Evolutionary conservation across 2,888 invertebrate genomes (phyloP).

Genomic region (Drosophila pseudotalamancana): DNA sequence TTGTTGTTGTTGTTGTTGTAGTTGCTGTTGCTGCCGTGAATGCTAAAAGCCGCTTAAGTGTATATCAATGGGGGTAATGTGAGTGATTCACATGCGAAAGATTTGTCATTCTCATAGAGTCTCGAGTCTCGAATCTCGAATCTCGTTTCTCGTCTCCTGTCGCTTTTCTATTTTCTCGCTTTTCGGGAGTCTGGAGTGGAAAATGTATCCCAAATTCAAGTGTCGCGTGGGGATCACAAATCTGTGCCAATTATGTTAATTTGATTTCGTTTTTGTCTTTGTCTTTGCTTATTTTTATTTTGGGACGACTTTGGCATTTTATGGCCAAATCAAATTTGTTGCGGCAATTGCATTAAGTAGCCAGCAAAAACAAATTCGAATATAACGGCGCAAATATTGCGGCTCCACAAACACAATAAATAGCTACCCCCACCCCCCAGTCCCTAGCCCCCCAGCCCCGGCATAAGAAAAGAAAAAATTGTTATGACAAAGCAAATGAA

Average conservation of each 20-base stretch:
- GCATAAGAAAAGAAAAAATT: slow-evolving; percentile 48
- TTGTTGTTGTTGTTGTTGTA: slow-evolving; percentile 4
- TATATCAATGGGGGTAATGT: slow-evolving; percentile 18
- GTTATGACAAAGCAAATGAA: slow-evolving; percentile 78
- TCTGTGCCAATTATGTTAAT: slow-evolving; percentile 74
- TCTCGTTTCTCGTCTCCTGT: too few relatives aligned
- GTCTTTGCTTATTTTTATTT: slow-evolving; percentile 32
- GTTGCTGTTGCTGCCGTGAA: background rate
- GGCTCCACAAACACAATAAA: slow-evolving; percentile 29
- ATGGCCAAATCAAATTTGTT: slow-evolving; percentile 72
- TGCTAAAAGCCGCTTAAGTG: slow-evolving; percentile 47
- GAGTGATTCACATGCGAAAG: slow-evolving; percentile 24
- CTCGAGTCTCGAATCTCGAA: background rate
- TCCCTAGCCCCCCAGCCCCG: slow-evolving; percentile 15
- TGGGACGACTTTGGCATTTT: slow-evolving; percentile 45
- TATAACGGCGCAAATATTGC: slow-evolving; percentile 51
- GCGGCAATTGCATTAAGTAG: slow-evolving; percentile 74
- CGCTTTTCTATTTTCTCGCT: too few relatives aligned
- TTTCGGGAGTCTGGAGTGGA: background rate
- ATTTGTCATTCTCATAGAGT: slow-evolving; percentile 40
- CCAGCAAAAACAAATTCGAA: slow-evolving; percentile 53
- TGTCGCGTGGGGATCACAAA: slow-evolving; percentile 44
- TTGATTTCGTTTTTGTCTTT: slow-evolving; percentile 55
- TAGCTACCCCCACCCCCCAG: background rate
- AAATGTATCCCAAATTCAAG: slow-evolving; percentile 19